Conservation (phyloP, 2,797 vertebrate species). For the Xenentodon cancila region DNA sequence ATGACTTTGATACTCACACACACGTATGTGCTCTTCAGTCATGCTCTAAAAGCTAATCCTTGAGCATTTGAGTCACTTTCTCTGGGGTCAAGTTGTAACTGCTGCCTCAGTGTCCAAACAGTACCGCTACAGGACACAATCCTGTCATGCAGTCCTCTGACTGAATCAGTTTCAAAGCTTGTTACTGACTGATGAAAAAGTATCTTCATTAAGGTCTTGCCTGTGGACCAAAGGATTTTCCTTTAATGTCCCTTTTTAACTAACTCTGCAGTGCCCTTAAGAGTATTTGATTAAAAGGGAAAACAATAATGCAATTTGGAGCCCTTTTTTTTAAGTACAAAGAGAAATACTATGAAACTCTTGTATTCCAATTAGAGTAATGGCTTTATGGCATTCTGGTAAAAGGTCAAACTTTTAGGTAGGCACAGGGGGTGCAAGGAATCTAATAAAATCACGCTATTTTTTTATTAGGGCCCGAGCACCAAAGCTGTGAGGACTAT, state of each 20-base stretch:
- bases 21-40: conserved; percentile 34
- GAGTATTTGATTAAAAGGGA: conserved; percentile 60
- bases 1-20: conserved; percentile 63
- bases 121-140: conserved; percentile 58
- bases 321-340: conserved; percentile 53
- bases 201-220: conserved; percentile 76
- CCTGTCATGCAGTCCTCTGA: conserved; percentile 44
- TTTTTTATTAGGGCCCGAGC: no score
- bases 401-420: conserved; percentile 56
- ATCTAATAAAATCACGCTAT: no score
- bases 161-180: conserved; percentile 63
- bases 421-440: no score
- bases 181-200: conserved; percentile 72
- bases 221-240: conserved; percentile 61
- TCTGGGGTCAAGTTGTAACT: conserved; percentile 62
- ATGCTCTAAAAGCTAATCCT: conserved; percentile 62
- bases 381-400: conserved; percentile 51
- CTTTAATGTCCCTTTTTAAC: conserved; percentile 53
- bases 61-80: conserved; percentile 73
- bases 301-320: conserved; percentile 56
- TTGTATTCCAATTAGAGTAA: conserved; percentile 56
- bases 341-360: conserved; percentile 28
- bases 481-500: no score
- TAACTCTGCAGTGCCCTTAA: conserved; percentile 62
- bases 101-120: conserved; percentile 51